Evolutionary conservation across 2,888 invertebrate genomes (phyloP), one percentile per base, ranked within the genome.

Genomic region (Mylabris sibirica): DNA sequence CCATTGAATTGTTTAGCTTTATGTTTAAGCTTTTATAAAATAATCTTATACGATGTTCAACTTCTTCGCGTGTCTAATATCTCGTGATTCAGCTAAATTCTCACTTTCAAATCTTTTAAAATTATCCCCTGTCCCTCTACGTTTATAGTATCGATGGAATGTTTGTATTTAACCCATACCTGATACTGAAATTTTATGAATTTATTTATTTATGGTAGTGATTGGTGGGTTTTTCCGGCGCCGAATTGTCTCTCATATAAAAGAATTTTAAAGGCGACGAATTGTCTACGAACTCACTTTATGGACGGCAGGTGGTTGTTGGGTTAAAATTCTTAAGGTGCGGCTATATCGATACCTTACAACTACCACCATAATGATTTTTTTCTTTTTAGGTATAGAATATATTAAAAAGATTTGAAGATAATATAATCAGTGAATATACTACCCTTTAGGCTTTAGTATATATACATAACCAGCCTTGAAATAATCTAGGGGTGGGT

Each of bases 1-100:
- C 80, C 80, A 79, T 69, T 72, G 80, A 77, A 83, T 83, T 83
- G 84, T 84, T 83, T 83, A 81, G 83, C 78, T 81, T 81, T 53
- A 53, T 53, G 20, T 30, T 30, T 53, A 53, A 22, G 11, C 49
- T 53, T 53, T 53, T 9, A 53, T 53, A 12, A 49, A 49, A 41
- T 35, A 35, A 11, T 17, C 20, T 49, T 20, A 20, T 5, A 49
- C 49, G 80, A 81, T 81, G 81, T 77, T 79, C 79, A 78, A 78
- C 78, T 77, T 76, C 74, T 74, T 73, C 76, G 70, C 77, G 73
- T 76, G 74, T 71, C 76, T 77, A 78, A 79, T 80, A 75, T 72
- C 71, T 68, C 76, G 76, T 82, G 82, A 82, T 74, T 79, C 80
- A 79, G 80, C 81, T 80, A 66, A 44, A 66, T 68, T 53, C 49